A percentile compares a stretch with the other conserved stretches of the same genome.
phyloP scores from a whole-genome alignment of 2,113 vertebrate species.

The Brachyhypopomus occidentalis region DNA sequence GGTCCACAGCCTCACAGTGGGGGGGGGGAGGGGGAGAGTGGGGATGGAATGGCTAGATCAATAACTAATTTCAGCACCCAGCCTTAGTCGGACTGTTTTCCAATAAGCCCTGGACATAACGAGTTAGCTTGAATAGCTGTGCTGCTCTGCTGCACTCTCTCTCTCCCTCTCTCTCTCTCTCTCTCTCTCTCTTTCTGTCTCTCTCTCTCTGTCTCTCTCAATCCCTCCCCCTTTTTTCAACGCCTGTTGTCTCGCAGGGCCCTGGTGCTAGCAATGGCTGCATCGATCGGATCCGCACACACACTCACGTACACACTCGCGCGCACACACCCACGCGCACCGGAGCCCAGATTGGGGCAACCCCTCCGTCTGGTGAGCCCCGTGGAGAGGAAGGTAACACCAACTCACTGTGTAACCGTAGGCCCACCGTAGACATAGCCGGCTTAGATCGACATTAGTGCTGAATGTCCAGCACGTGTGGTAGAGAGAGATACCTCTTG shows the following conservation, averaged over 20 bases:
- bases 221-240: conserved; percentile 46
- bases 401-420: neutral
- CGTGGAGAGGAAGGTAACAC: conserved; percentile 22
- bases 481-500: neutral
- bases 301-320: conserved; percentile 28
- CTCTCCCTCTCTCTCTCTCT: conserved; percentile 30
- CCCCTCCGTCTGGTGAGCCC: conserved; percentile 7
- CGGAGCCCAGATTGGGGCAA: conserved; percentile 5
- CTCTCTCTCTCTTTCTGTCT: conserved; percentile 10
- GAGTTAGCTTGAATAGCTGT: conserved; percentile 72
- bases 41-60: conserved; percentile 66
- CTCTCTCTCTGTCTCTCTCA: conserved; percentile 6
- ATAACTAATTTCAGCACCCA: conserved; percentile 80
- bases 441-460: conserved; percentile 26
- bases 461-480: neutral
- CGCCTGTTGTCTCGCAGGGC: conserved; percentile 56
- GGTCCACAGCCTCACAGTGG: conserved; percentile 55
- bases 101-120: conserved; percentile 72
- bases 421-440: neutral
- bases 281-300: conserved; percentile 56
- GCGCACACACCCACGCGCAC: conserved; percentile 21
- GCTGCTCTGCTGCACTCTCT: conserved; percentile 45
- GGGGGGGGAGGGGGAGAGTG: conserved; percentile 30
- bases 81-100: conserved; percentile 73
- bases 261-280: conserved; percentile 51